Base-by-base conservation (phyloP, 2,113 vertebrate genomes). In the Ammodytes marinus region DNA sequence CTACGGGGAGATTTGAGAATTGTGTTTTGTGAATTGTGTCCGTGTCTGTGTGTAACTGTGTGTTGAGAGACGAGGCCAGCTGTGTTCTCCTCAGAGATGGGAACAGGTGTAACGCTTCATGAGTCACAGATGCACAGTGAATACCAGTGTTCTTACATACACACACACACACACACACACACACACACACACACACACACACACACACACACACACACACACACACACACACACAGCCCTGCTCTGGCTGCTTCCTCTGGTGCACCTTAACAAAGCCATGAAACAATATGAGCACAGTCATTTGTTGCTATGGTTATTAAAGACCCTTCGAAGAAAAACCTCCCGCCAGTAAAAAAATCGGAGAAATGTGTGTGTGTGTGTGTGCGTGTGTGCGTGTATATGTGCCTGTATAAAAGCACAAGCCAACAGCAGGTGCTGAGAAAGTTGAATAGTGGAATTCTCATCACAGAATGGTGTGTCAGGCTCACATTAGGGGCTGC, bases 231-330 rank as follows among this genome's bases (percentile, higher is more conserved):
- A 61, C 40, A 72, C 69, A 19, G 80, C 63, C 42, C 60, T 9
- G 49, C 80, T 78, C 71, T 1, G n/a, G 70, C 78, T 93, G 70
- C 78, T 93, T 90, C 88, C 89, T 92, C 80, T 86, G 86, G 60
- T 64, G 87, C 86, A 80, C 88, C 86, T 87, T 72, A 71, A 93
- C 90, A 90, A 83, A 86, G 77, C 72, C 42, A 2, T 12, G 15
- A 77, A 77, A 91, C 89, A 91, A 89, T 83, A 57, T 17, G 17
- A 74, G 59, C 3, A 2, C 68, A 68, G 67, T 85, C 81, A 76
- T 88, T 84, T 78, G 93, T 94, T 92, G 86, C 88, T 83, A 90
- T 89, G 91, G 93, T 80, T 88, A 82, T 89, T 88, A 77, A 88
- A 88, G 80, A 85, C 68, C 40, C 13, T 67, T 77, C 10, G 64